These are phyloP conservation scores for Bicyclus anynana DNA, from an alignment of 1,140 invertebrate genomes.

Conservation along the genomic window DNA sequence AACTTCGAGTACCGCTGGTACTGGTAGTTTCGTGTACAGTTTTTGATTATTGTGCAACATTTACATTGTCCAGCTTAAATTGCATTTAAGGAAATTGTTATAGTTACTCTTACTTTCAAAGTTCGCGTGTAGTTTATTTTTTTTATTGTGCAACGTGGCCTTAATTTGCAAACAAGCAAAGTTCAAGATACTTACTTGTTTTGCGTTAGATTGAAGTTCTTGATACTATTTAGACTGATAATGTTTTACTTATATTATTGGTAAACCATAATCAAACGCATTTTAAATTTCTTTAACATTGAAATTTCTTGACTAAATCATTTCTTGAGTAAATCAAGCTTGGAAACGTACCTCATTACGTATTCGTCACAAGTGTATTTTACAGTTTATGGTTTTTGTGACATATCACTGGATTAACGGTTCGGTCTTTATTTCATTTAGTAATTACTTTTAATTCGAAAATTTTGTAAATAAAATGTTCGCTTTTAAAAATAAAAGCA, in stretches of 20 bases:
- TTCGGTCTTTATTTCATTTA: neutral
- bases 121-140: slow-evolving; percentile 8
- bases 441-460: too few relatives aligned
- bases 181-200: neutral
- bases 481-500: too few relatives aligned
- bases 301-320: too few relatives aligned
- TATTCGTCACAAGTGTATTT: neutral
- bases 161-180: neutral
- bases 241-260: too few relatives aligned
- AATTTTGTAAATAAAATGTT: too few relatives aligned
- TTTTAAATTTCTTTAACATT: too few relatives aligned
- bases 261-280: too few relatives aligned
- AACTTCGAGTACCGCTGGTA: too few relatives aligned
- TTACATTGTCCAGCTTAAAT: neutral
- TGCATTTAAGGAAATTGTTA: neutral
- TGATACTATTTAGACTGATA: too few relatives aligned
- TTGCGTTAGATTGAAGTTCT: too few relatives aligned
- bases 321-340: too few relatives aligned
- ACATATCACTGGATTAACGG: neutral
- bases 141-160: neutral
- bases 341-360: neutral
- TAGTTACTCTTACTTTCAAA: slow-evolving; percentile 6
- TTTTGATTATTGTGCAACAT: neutral
- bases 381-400: neutral
- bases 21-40: neutral